These are phyloP conservation scores for Frankliniella fusca DNA, from an alignment of 2,888 invertebrate genomes.

Conservation along the genomic window DNA sequence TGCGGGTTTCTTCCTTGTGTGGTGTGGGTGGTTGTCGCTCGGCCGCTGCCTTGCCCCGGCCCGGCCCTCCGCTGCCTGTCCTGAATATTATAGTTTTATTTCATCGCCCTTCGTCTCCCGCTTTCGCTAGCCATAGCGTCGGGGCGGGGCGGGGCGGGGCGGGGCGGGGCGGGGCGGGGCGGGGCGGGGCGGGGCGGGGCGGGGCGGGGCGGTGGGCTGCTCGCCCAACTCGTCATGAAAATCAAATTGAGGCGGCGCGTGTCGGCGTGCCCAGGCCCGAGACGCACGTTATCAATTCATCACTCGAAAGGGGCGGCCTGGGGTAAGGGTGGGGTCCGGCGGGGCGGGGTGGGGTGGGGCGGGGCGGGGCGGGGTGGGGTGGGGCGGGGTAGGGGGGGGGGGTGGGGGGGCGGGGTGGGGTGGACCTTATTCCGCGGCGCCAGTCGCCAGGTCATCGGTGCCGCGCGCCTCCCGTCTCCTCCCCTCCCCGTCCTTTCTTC, in stretches of 20 bases:
- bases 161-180: neutral
- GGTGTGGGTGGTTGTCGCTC: no score
- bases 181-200: neutral
- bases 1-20: no score
- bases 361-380: constrained; percentile 40
- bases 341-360: constrained; percentile 6
- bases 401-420: constrained; percentile 31
- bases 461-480: neutral
- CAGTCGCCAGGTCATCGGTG: no score
- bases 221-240: constrained; percentile 18
- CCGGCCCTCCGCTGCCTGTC: no score
- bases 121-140: no score
- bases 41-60: no score
- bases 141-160: no score
- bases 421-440: constrained; percentile 38
- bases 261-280: constrained; percentile 34
- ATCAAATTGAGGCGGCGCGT: constrained; percentile 37
- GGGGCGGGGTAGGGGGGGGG: no score
- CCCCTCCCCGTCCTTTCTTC: neutral
- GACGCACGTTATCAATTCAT: constrained; percentile 32
- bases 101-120: no score
- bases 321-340: no score
- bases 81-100: no score
- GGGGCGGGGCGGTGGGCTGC: constrained; percentile 28
- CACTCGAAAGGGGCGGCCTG: constrained; percentile 29